Conservation (phyloP, 2,113 vertebrate genomes). For the Trinectes maculatus region DNA sequence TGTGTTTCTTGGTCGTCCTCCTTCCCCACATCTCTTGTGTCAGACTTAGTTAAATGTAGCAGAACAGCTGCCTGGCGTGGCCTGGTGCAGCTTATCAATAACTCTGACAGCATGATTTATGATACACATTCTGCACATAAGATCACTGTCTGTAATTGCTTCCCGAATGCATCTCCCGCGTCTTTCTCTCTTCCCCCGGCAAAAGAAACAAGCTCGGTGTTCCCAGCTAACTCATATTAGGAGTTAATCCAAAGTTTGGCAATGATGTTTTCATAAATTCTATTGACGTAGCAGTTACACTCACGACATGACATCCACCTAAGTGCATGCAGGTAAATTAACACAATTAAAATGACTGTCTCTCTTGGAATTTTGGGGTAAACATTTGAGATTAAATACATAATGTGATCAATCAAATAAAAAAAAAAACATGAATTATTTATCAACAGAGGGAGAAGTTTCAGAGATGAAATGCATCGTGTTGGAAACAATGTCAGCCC, state of each 20-base stretch:
- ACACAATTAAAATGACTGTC: not conserved
- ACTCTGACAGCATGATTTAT: constrained; percentile 74
- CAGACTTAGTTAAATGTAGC: constrained; percentile 72
- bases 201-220: constrained; percentile 46
- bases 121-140: constrained; percentile 57
- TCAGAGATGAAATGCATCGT: not conserved
- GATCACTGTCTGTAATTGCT: constrained; percentile 67
- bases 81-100: constrained; percentile 72
- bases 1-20: constrained; percentile 16
- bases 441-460: constrained; percentile 11
- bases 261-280: constrained; percentile 10
- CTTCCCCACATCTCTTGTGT: constrained; percentile 15
- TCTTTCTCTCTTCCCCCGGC: constrained; percentile 7
- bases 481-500: constrained; percentile 15
- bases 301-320: not conserved
- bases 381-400: no score
- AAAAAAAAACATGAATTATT: constrained; percentile 19
- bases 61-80: constrained; percentile 67
- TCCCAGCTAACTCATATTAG: constrained; percentile 34
- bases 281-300: no score
- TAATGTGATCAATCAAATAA: constrained; percentile 9
- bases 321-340: not conserved
- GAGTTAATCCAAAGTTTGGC: constrained; percentile 23
- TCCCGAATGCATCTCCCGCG: constrained; percentile 59
- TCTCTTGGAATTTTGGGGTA: no score